Evolutionary conservation across 2,797 vertebrate genomes (phyloP).

Genomic region (Pseudochirops corinnae): DNA sequence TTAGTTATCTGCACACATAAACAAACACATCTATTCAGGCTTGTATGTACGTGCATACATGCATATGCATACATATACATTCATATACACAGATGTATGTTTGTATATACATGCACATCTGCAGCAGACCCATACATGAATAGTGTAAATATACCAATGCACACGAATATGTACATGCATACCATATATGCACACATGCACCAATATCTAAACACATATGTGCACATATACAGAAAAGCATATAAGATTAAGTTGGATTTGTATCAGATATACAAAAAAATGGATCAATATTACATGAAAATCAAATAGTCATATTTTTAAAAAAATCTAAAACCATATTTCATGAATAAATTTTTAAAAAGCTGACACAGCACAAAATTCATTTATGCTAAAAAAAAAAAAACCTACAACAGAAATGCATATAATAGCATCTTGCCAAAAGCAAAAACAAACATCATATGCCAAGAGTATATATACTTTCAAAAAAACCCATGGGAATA

Average conservation of each 20-base stretch:
- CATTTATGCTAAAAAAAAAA: neutral
- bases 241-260: neutral
- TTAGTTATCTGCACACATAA: no score
- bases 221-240: neutral
- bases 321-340: neutral
- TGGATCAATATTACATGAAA: neutral
- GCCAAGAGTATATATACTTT: no score
- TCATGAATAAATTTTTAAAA: neutral
- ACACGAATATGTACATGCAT: no score
- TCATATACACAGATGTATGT: no score
- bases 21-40: no score
- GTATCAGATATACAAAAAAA: neutral
- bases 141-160: no score
- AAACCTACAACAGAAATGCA: neutral
- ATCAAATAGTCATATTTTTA: neutral
- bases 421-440: neutral
- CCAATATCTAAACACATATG: neutral
- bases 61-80: no score
- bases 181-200: no score
- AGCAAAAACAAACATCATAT: neutral
- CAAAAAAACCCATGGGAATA: no score
- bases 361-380: neutral
- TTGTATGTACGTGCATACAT: no score
- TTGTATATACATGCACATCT: neutral
- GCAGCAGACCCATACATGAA: no score